Base-by-base conservation (phyloP, 2,797 vertebrate genomes). In the Sandelia bainsii region DNA sequence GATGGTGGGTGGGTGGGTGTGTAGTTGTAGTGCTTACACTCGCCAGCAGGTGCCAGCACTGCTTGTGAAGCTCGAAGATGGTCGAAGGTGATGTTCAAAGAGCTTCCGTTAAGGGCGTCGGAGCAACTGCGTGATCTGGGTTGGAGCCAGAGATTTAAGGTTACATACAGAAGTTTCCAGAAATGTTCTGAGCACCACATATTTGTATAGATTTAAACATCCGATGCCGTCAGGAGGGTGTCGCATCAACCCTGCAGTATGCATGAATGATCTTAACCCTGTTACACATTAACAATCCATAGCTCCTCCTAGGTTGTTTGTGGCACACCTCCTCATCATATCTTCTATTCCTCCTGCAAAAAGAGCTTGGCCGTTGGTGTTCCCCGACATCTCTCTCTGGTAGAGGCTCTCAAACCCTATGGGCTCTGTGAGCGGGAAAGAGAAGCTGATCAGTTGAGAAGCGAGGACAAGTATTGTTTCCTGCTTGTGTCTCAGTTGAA, bases 391-490 rank as follows among this genome's bases (percentile, higher is more conserved):
- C 20, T 88, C 92, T 20, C 52, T 79, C 25, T 86, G 83, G 14
- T 94, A 94, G 74, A 93, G 97, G 80, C 90, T 95, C 89, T 97
- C 95, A 32, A 96, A 98, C 8, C 91, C 75, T 29, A 98, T 87
- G 1, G 95, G 94, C 14, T 91, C 96, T 97, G 89, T 58, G 20
- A 69, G 22, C 64, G 14, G 72, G 70, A 77, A 62, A 63, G 13
- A 62, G 48, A 57, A 80, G 40, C 19, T 56, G 72, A 29, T 69
- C 1, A 32, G 64, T 74, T 10, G 40, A 72, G 60, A 77, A 76
- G 59, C 37, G 34, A 72, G 22, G 16, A 60, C 1, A 37, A n/a
- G 23, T 40, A 7, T 49, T 50, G 13, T 19, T 69, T 50, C 51
- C 7, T 54, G 34, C 22, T 3, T 50, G 17, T 20, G 16, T 20